These are phyloP conservation scores for Harpagoxenus sublaevis DNA, from an alignment of 2,888 invertebrate species.

Conservation along the genomic window DNA sequence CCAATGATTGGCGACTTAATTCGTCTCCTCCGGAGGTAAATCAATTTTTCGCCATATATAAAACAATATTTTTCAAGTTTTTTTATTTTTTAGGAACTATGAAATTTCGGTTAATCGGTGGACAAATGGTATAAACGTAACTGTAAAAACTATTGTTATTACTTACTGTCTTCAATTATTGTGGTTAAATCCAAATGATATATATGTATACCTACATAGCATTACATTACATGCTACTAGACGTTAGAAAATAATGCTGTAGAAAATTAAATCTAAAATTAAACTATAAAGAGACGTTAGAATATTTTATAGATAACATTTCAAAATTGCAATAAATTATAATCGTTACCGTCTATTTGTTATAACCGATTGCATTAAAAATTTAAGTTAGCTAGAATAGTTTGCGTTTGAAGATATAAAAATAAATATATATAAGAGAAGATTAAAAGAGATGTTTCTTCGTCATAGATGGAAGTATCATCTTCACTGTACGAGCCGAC, in stretches of 20 bases:
- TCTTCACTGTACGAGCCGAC: constrained; percentile 13
- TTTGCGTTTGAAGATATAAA: not conserved
- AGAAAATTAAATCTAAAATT: constrained; percentile 10
- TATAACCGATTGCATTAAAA: not conserved
- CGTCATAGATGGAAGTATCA: constrained; percentile 39
- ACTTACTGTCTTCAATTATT: not conserved
- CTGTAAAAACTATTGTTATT: not conserved
- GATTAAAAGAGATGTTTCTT: constrained; percentile 7
- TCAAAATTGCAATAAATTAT: not conserved
- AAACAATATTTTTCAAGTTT: not conserved
- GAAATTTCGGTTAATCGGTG: constrained; percentile 4
- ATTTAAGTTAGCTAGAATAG: not conserved
- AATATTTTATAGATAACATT: not conserved
- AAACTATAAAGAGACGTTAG: not conserved
- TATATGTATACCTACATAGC: not conserved
- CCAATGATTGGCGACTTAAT: constrained; percentile 33
- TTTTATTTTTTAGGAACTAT: constrained; percentile 19
- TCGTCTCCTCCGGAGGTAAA: constrained; percentile 62
- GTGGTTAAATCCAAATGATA: not conserved
- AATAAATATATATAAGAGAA: not conserved
- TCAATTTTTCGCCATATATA: not conserved
- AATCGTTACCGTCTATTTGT: not conserved
- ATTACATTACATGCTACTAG: not conserved
- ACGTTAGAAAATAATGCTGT: not conserved
- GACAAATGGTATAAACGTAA: not conserved